Conservation (phyloP, 2,797 vertebrate species). For the Tenualosa ilisha region DNA sequence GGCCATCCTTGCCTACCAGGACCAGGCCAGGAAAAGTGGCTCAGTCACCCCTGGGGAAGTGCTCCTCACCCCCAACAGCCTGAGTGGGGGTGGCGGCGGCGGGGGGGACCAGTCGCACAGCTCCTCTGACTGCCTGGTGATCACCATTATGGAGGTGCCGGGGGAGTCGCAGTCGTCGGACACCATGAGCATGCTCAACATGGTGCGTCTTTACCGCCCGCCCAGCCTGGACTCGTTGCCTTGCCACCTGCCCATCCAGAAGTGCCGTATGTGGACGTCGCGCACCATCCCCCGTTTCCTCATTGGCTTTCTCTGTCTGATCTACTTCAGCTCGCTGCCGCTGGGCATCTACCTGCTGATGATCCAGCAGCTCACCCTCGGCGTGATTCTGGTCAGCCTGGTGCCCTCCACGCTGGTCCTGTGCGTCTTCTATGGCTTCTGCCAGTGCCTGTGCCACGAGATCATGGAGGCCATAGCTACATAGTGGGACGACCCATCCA, state of each 20-base stretch:
- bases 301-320: constrained; percentile 82
- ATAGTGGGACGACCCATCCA: constrained; percentile 33
- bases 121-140: constrained; percentile 84
- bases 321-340: constrained; percentile 89
- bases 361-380: constrained; percentile 81
- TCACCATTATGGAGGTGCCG: constrained; percentile 87
- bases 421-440: constrained; percentile 84
- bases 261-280: constrained; percentile 77
- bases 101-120: constrained; percentile 59
- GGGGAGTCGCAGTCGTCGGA: constrained; percentile 76
- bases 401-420: constrained; percentile 87
- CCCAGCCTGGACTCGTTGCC: constrained; percentile 76
- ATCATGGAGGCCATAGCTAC: constrained; percentile 69
- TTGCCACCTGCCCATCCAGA: constrained; percentile 72
- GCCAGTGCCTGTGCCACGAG: constrained; percentile 86
- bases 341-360: constrained; percentile 90
- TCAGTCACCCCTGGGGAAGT: constrained; percentile 70
- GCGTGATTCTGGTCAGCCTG: constrained; percentile 82
- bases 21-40: constrained; percentile 61
- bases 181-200: constrained; percentile 78
- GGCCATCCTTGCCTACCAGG: constrained; percentile 74
- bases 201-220: constrained; percentile 79
- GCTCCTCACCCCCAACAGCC: constrained; percentile 78
- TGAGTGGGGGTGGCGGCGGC: constrained; percentile 55
- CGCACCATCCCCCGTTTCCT: constrained; percentile 80